A percentile compares a stretch with the other conserved stretches of the same genome.
These are phyloP conservation scores for Microcebus ravelobensis DNA, from an alignment of 2,113 vertebrate genomes.

Conservation along the genomic window DNA sequence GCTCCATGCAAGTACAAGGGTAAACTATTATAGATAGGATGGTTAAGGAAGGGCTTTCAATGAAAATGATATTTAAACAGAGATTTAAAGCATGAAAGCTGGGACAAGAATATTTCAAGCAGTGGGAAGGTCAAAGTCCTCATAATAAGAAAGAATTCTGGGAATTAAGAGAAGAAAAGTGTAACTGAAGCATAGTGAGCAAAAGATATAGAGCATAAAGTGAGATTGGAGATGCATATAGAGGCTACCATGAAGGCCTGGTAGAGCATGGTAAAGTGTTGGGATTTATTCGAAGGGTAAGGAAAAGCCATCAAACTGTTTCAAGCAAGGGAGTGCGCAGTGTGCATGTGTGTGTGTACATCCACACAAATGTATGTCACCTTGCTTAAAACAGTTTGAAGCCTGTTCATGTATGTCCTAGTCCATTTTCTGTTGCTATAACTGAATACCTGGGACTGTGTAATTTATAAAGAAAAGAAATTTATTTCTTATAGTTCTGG, in stretches of 20 bases:
- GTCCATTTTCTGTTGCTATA: not conserved
- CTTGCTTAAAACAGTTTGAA: not conserved
- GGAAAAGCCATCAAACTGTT: not conserved
- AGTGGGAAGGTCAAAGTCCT: not conserved
- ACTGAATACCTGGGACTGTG: not conserved
- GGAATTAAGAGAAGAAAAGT: not conserved
- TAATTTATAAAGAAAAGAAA: not conserved
- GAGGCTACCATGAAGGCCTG: accelerated
- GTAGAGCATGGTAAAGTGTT: not conserved
- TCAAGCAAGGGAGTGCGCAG: not conserved
- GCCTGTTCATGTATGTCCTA: not conserved
- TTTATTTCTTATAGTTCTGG: not conserved
- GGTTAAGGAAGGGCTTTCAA: not conserved
- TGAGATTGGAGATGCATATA: not conserved
- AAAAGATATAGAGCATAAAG: not conserved
- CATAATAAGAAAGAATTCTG: not conserved
- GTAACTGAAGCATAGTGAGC: not conserved
- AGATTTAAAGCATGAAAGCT: not conserved
- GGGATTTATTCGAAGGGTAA: not conserved
- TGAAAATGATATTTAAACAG: not conserved
- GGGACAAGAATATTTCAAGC: not conserved
- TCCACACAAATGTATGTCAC: not conserved
- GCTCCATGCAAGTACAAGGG: not conserved
- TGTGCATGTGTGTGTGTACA: not conserved
- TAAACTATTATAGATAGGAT: not conserved